These are phyloP conservation scores for Cheiracanthium punctorium DNA, from an alignment of 2,888 invertebrate species.

Conservation along the genomic window DNA sequence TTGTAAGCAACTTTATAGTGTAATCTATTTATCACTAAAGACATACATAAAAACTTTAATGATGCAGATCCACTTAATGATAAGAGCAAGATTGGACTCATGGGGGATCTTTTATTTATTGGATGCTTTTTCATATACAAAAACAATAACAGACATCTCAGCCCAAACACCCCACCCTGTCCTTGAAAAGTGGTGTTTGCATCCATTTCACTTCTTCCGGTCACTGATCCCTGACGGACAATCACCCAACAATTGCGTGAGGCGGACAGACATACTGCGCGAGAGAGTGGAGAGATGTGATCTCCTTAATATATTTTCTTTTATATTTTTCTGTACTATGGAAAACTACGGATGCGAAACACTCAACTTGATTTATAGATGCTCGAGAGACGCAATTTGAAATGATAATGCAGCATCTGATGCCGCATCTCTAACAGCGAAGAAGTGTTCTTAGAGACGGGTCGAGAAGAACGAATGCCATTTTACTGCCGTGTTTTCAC, in stretches of 20 bases:
- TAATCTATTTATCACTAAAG: too few species aligned
- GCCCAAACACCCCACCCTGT: slow-evolving; percentile 38
- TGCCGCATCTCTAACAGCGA: neutral
- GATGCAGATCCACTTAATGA: too few species aligned
- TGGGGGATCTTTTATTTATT: too few species aligned
- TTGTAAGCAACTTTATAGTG: too few species aligned
- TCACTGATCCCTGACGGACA: slow-evolving; percentile 9
- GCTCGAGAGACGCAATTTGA: neutral
- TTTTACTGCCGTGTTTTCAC: too few species aligned
- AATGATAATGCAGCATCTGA: neutral
- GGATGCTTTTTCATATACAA: too few species aligned
- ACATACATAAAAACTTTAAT: too few species aligned
- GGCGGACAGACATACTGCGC: neutral
- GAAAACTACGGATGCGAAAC: neutral
- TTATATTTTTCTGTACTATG: neutral
- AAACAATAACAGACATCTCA: slow-evolving; percentile 2
- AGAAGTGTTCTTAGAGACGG: too few species aligned
- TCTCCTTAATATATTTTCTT: neutral
- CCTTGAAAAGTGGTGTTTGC: slow-evolving; percentile 3
- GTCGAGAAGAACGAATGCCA: too few species aligned
- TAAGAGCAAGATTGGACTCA: too few species aligned
- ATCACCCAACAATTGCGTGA: slow-evolving; percentile 25
- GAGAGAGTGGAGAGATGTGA: neutral
- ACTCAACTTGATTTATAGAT: neutral
- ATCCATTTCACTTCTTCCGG: slow-evolving; percentile 19